These are phyloP conservation scores for Plagodis dolabraria DNA, from an alignment of 2,888 invertebrate genomes.

Conservation along the genomic window DNA sequence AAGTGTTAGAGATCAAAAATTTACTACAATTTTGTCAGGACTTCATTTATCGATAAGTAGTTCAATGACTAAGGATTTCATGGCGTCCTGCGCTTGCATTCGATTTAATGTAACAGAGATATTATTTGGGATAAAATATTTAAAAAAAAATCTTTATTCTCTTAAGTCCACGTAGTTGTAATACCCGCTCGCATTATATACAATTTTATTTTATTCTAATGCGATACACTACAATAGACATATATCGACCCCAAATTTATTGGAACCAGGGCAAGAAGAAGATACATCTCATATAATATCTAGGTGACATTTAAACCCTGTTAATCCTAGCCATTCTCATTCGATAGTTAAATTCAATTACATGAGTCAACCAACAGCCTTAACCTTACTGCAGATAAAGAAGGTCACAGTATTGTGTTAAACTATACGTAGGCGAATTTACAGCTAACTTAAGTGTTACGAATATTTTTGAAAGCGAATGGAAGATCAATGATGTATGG, in stretches of 20 bases:
- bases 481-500: constrained; percentile 15
- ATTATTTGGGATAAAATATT: not conserved
- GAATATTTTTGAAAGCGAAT: constrained; percentile 16
- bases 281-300: not conserved
- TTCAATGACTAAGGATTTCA: not conserved
- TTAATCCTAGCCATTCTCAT: constrained; percentile 5
- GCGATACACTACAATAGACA: no score
- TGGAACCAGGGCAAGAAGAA: no score
- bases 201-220: no score
- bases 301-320: constrained; percentile 3
- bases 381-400: constrained; percentile 14
- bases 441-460: constrained; percentile 26
- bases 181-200: no score
- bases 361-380: constrained; percentile 17
- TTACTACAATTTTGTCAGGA: not conserved
- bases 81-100: constrained; percentile 23
- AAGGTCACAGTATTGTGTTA: constrained; percentile 16
- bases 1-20: constrained; percentile 17
- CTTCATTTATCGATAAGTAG: not conserved
- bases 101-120: not conserved
- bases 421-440: constrained; percentile 20
- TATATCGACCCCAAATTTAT: no score
- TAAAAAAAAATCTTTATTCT: not conserved
- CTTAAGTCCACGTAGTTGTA: no score
- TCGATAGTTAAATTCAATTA: constrained; percentile 10